phyloP scores from a whole-genome alignment of 2,888 invertebrate species.

The Digitonthophagus gazella region DNA sequence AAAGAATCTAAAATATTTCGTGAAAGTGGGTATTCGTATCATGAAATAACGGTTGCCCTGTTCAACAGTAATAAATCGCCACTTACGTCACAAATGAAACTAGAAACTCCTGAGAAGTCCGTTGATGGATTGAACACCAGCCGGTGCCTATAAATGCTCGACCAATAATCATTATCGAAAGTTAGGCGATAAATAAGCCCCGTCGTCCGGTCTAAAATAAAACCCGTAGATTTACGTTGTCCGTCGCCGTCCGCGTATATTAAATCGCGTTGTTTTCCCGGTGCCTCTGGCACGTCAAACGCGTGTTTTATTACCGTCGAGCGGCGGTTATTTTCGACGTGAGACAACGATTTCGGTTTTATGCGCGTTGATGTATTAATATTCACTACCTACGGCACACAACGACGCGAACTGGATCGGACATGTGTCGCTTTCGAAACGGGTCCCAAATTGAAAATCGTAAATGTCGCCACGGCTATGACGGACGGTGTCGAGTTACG shows the following conservation, averaged over 20 bases:
- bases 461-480: conserved; percentile 7
- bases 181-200: neutral
- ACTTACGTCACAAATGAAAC: conserved; percentile 11
- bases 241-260: neutral
- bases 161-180: neutral
- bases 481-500: conserved; percentile 8
- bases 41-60: neutral
- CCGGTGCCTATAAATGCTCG: neutral
- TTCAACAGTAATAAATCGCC: conserved; percentile 10
- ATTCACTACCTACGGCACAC: conserved; percentile 12
- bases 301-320: conserved; percentile 7
- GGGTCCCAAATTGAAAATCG: conserved; percentile 12
- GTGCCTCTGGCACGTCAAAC: conserved; percentile 3
- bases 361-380: conserved; percentile 15
- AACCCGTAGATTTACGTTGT: conserved; percentile 3
- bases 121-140: neutral
- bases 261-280: neutral
- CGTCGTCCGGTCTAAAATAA: neutral
- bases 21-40: neutral
- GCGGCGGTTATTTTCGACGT: conserved; percentile 7
- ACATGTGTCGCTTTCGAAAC: conserved; percentile 6
- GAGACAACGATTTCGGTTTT: conserved; percentile 15
- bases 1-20: neutral
- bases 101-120: conserved; percentile 5
- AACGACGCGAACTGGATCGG: conserved; percentile 5